A percentile compares a stretch with the other conserved stretches of the same genome.
Conservation (phyloP, 2,113 vertebrate genomes). For the Bagarius yarrelli region DNA sequence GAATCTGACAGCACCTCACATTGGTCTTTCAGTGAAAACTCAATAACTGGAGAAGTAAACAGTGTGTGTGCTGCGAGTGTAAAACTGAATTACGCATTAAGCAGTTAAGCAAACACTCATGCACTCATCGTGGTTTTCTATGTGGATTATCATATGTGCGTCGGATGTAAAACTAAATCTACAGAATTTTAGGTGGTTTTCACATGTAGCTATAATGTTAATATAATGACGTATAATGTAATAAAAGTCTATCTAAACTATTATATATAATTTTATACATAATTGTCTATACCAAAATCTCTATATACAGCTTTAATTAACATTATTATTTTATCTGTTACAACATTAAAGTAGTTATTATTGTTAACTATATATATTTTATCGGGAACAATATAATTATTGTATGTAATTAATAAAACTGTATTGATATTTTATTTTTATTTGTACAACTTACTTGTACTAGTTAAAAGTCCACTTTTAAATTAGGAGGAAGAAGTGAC, state of each 20-base stretch:
- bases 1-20: neutral
- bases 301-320: neutral
- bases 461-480: no score
- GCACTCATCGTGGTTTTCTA: neutral
- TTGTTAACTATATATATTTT: neutral
- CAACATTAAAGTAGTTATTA: no score
- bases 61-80: neutral
- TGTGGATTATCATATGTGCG: neutral
- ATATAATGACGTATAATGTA: neutral
- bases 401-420: neutral
- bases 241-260: neutral
- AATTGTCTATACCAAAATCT: neutral
- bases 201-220: neutral
- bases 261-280: neutral
- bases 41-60: slow-evolving; percentile 12
- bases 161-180: neutral
- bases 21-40: neutral
- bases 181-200: neutral
- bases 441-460: no score
- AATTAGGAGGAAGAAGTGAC: neutral
- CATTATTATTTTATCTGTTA: no score
- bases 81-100: neutral
- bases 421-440: neutral
- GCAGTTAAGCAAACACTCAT: slow-evolving; percentile 9
- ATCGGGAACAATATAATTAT: neutral